Evolutionary conservation across 2,113 vertebrate genomes (phyloP), one percentile per base, ranked within the genome.

Genomic region (Cyphomyrus plagiostoma): DNA sequence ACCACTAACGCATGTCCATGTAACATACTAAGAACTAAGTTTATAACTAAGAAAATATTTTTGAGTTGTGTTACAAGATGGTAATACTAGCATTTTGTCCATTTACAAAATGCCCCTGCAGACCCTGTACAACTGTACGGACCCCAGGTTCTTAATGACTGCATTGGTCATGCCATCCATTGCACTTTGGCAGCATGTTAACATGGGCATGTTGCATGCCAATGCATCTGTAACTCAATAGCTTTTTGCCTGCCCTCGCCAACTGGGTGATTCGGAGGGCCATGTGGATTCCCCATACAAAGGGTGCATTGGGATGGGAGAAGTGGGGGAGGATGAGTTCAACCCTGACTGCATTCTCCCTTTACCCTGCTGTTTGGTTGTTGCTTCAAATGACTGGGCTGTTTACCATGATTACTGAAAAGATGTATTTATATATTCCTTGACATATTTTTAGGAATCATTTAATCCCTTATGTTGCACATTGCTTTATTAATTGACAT

Each of bases 121-220:
- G 62, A 96, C 62, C 62, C 62, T 66, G n/a, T 66, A 66, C 62
- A 4, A 70, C 10, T 70, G 62, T 26, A 30, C 26, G 1, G n/a
- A 70, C 9, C n/a, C n/a, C 62, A 70, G 62, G 62, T 70, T 70
- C n/a, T 70, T 70, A 70, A 70, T 70, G 35, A 96, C 95, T 95
- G 95, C 93, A 93, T 92, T 91, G 92, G 92, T 88, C 58, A 90
- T 92, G 94, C 95, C 95, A 96, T 95, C 96, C 96, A 96, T 95
- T 92, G 93, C 92, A 94, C 92, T 91, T 83, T 91, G 45, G 90
- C 92, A 91, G 92, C 91, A 91, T 91, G 92, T 66, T 82, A 91
- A 91, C 92, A 93, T 90, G 93, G 94, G 93, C 94, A 93, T 92
- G 93, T 93, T 92, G 92, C 92, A 95, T 94, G 94, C 94, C 94